Base-by-base conservation (phyloP, 2,797 vertebrate genomes). In the Furcifer pardalis region DNA sequence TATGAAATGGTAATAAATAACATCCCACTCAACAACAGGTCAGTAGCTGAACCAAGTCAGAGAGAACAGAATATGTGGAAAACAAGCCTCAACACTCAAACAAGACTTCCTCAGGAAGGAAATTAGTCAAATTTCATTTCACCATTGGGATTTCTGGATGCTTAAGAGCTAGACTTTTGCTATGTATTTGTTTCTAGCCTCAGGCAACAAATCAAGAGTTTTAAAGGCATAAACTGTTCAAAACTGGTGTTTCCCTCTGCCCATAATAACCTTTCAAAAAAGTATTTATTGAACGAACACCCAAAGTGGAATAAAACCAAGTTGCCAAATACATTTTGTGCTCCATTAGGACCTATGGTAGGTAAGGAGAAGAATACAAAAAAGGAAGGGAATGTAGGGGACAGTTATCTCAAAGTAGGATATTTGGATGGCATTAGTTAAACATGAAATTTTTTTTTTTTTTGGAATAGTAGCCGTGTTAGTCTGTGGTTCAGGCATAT, bases 71-170 rank as follows among this genome's bases (percentile, higher is more conserved):
- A 72, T 59, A 52, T 71, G 79, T 40, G 2, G 79, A 72, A 71
- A 81, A 81, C 79, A 81, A 59, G 52, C 68, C 35, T 60, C 17
- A 21, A 13, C 2, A 37, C 25, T n/a, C 25, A 37, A 49, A 66
- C 56, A 35, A 68, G 8, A 59, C 32, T 81, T 81, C 79, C 79
- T 72, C 79, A 81, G 79, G 79, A 81, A 81, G 79, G 79, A 81
- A 71, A 52, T 37, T 42, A 81, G 71, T 81, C 66, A 72, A 17
- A 59, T 60, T 42, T 59, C 23, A n/a, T 15, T 81, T n/a, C 42
- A 72, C 49, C 79, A 71, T 81, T 25, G 79, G 46, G 37, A 60
- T 30, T 35, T 52, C 30, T 69, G 25, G 13, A 80, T 80, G 79
- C 9, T 27, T 71, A 81, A 56, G 79, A 71, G n/a, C n/a, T 21